phyloP scores from a whole-genome alignment of 1,140 invertebrate genomes.

The Uloborus diversus region DNA sequence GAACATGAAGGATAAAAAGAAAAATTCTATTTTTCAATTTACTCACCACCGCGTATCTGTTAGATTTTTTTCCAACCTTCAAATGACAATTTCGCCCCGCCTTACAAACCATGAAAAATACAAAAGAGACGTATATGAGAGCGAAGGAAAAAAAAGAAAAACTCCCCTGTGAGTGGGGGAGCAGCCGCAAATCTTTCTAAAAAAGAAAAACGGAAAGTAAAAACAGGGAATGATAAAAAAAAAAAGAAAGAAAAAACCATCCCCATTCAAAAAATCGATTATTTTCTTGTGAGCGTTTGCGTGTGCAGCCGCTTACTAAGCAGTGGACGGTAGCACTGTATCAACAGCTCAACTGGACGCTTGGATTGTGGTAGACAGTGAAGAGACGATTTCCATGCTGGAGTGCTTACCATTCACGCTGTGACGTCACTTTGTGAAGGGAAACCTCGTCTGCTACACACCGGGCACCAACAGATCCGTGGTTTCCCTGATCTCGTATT shows the following conservation, averaged over 20 bases:
- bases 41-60: too few relatives aligned
- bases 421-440: constrained; percentile 14
- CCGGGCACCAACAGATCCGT: background rate
- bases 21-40: too few relatives aligned
- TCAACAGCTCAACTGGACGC: constrained; percentile 38
- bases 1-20: too few relatives aligned
- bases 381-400: constrained; percentile 28
- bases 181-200: constrained; percentile 27
- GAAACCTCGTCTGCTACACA: background rate
- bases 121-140: too few relatives aligned
- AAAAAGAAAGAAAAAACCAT: background rate
- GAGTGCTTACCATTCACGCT: constrained; percentile 6
- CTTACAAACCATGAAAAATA: too few relatives aligned
- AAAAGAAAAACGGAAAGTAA: too few relatives aligned
- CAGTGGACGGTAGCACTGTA: constrained; percentile 11
- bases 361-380: constrained; percentile 41
- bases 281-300: background rate
- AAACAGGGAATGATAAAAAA: constrained; percentile 14
- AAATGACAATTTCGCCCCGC: background rate
- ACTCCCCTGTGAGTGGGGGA: background rate
- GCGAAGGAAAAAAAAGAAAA: too few relatives aligned
- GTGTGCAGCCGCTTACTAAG: background rate
- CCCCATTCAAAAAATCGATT: constrained; percentile 48
- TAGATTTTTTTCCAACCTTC: too few relatives aligned
- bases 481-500: too few relatives aligned